Percentiles rank a stretch among this genome's conserved stretches.
phyloP scores from a whole-genome alignment of 2,113 vertebrate genomes.

The Sceloporus undulatus region DNA sequence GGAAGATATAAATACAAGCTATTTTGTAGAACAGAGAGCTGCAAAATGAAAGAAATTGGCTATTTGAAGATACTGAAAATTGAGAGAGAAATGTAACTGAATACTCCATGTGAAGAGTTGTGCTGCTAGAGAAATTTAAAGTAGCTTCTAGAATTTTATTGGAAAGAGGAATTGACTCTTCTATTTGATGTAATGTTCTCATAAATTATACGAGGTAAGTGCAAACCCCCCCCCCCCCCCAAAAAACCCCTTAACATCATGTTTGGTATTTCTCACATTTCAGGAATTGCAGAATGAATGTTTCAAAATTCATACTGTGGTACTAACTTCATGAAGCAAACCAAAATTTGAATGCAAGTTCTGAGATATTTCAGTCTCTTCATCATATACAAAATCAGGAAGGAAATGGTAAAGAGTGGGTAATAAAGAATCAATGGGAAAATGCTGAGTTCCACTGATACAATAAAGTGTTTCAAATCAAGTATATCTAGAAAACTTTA shows the following conservation, averaged over 20 bases:
- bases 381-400: no score
- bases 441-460: no score
- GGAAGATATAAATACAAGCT: background rate
- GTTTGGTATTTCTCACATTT: background rate
- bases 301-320: no score
- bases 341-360: no score
- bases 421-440: no score
- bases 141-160: background rate
- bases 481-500: no score
- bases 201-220: no score
- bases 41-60: background rate
- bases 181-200: background rate
- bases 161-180: background rate
- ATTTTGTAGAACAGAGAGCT: background rate
- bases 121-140: background rate
- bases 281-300: background rate
- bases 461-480: background rate
- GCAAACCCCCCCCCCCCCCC: no score
- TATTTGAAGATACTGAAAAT: background rate
- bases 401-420: no score
- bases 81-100: background rate
- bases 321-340: no score
- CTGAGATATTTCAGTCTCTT: no score
- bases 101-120: background rate
- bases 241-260: background rate